phyloP scores from a whole-genome alignment of 2,888 invertebrate species.

The Brenthis ino region DNA sequence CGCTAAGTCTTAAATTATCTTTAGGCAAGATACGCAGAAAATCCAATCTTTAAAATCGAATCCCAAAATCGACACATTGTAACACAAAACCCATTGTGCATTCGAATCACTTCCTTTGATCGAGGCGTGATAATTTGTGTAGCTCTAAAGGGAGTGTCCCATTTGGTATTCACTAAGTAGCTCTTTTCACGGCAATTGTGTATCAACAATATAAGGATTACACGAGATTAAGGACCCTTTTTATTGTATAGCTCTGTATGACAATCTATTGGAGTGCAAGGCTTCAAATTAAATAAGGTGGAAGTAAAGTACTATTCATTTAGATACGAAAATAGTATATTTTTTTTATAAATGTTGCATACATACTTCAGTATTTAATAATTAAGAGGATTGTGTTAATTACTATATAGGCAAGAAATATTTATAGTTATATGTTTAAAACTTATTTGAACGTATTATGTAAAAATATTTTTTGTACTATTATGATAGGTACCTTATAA shows the following conservation, averaged over 20 bases:
- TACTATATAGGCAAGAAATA: neutral
- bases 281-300: constrained; percentile 48
- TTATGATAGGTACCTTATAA: neutral
- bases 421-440: neutral
- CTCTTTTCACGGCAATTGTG: constrained; percentile 78
- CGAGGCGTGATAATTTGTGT: constrained; percentile 66
- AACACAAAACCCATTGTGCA: constrained; percentile 68
- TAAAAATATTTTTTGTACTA: neutral
- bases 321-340: neutral
- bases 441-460: neutral
- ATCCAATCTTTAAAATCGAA: constrained; percentile 28
- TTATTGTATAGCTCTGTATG: constrained; percentile 51
- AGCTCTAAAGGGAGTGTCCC: constrained; percentile 50
- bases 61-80: constrained; percentile 47
- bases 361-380: neutral
- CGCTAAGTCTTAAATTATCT: neutral
- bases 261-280: constrained; percentile 47
- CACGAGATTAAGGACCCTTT: constrained; percentile 61
- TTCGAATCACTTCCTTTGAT: constrained; percentile 67
- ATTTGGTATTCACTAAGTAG: constrained; percentile 60
- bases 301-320: constrained; percentile 45
- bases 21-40: constrained; percentile 13
- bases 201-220: constrained; percentile 69
- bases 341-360: neutral
- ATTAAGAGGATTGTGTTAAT: too few species aligned